Evolutionary conservation across 2,797 vertebrate genomes (phyloP), one percentile per base, ranked within the genome.

Genomic region (Neosilurus mollespiculum): DNA sequence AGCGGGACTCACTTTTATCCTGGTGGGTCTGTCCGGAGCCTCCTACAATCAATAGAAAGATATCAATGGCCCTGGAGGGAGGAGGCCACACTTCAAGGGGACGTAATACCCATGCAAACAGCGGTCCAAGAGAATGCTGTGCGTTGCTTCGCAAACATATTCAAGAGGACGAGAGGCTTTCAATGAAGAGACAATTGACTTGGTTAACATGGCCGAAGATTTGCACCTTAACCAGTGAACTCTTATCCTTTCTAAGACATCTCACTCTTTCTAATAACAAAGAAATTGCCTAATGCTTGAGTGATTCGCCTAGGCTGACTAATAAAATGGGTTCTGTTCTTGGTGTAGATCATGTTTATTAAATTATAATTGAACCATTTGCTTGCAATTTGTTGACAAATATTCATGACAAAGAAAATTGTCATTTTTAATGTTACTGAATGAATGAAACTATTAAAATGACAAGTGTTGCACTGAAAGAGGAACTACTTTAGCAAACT

Each of bases 11-110:
- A 85, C 85, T 88, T 86, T 88, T 88, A 88, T 90, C 84, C 87
- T 84, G 84, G 86, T 87, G 82, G 86, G 88, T 87, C 85, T 85
- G 81, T 80, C 76, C 79, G 83, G 71, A 82, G 86, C 86, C 84
- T 75, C 78, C 65, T 22, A 77, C 56, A 81, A 88, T 85, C 89
- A 86, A 90, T 87, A 88, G 85, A 82, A 66, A 54, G 65, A 79
- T 85, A 87, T 88, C 86, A 88, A 86, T 85, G 75, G 87, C 81
- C 83, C 64, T 83, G 76, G 75, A 86, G 72, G 81, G 86, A 88
- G 84, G 84, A 88, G 87, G 81, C 80, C 87, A 86, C 88, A 86
- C 87, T 87, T 88, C 87, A 88, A 87, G 87, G 84, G 82, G 85
- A 82, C 78, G 81, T 86, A 88, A 85, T 86, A 86, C 85, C 87